Evolutionary conservation across 1,140 invertebrate genomes (phyloP).

Genomic region (Limonius californicus): DNA sequence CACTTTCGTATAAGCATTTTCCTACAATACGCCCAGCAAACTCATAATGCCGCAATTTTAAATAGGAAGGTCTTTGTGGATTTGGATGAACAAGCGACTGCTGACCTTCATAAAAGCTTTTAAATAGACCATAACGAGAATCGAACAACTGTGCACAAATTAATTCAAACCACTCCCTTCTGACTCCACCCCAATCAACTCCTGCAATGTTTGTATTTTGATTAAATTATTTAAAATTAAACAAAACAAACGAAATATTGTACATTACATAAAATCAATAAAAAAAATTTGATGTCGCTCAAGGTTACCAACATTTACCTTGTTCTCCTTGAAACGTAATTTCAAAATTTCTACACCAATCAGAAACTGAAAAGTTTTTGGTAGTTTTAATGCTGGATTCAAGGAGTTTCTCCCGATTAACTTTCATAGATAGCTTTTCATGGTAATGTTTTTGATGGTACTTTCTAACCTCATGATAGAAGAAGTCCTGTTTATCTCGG

Average conservation of each 20-base stretch:
- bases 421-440: constrained; percentile 77
- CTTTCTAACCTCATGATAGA: constrained; percentile 88
- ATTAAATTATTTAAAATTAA: too few relatives aligned
- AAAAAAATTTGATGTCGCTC: too few relatives aligned
- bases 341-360: constrained; percentile 94
- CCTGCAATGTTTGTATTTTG: constrained; percentile 57
- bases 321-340: constrained; percentile 88
- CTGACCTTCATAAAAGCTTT: constrained; percentile 78
- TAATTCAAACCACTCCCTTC: constrained; percentile 91
- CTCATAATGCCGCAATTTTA: constrained; percentile 88
- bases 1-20: constrained; percentile 89
- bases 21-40: constrained; percentile 93
- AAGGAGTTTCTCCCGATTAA: constrained; percentile 74
- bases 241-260: too few relatives aligned
- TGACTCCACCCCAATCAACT: constrained; percentile 89
- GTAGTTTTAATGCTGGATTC: constrained; percentile 83
- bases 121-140: constrained; percentile 75
- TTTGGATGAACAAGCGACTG: constrained; percentile 88
- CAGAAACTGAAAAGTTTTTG: constrained; percentile 67
- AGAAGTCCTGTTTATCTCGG: constrained; percentile 93
- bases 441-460: constrained; percentile 81
- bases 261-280: too few relatives aligned
- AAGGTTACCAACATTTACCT: too few relatives aligned
- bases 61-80: constrained; percentile 64
- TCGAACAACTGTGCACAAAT: constrained; percentile 85